Evolutionary conservation across 2,797 vertebrate species (phyloP).

Genomic region (Pyrrhura leucotis): DNA sequence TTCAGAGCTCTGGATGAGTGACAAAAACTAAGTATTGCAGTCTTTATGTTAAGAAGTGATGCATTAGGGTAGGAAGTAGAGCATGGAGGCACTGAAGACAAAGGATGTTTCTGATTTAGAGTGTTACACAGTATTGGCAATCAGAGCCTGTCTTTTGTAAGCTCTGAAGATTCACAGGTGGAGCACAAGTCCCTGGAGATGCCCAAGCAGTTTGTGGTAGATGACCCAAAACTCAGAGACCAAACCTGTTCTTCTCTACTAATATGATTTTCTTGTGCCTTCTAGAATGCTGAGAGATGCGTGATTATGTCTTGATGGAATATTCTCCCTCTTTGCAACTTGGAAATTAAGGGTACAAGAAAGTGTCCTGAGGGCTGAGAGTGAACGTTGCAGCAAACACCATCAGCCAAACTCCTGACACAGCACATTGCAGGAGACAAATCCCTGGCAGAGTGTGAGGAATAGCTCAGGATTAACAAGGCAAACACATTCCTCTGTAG

Average conservation of each 20-base stretch:
- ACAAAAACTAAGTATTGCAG: neutral
- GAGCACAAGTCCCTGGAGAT: neutral
- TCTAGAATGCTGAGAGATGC: neutral
- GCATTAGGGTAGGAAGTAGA: neutral
- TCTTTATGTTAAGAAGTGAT: neutral
- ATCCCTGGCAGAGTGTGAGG: neutral
- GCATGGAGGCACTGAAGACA: neutral
- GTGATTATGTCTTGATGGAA: neutral
- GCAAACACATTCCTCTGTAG: neutral
- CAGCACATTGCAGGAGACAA: neutral
- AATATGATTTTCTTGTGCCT: neutral
- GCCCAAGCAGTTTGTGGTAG: neutral
- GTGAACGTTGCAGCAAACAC: neutral
- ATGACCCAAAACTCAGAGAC: neutral
- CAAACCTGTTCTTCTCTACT: neutral
- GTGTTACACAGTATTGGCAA: neutral
- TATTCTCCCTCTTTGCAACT: neutral
- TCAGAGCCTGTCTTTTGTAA: neutral
- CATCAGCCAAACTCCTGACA: neutral
- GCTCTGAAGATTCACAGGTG: neutral
- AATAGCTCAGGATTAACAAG: neutral
- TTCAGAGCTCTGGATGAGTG: slow-evolving; percentile 9
- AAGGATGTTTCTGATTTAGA: slow-evolving; percentile 24
- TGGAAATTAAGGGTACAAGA: neutral
- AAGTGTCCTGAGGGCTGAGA: neutral